Evolutionary conservation across 1,140 invertebrate species (phyloP).

Genomic region (Trachymyrmex cornetzi): DNA sequence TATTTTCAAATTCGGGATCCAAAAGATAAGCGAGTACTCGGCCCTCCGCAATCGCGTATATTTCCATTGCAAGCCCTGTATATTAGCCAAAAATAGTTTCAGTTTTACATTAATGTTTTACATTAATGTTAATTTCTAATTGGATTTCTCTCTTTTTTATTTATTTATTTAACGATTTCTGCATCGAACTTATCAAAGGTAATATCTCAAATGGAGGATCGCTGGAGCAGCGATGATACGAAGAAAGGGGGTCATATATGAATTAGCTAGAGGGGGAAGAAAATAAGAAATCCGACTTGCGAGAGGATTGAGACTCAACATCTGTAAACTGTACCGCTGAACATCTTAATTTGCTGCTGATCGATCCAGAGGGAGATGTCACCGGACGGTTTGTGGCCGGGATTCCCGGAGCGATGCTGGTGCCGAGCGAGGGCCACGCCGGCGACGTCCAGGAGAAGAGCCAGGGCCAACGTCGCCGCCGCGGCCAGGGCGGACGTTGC

Average conservation of each 20-base stretch:
- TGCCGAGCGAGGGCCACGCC: slow-evolving; percentile 77
- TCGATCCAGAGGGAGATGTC: slow-evolving; percentile 96
- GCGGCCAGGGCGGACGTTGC: slow-evolving; percentile 74
- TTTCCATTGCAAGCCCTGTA: slow-evolving; percentile 93
- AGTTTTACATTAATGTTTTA: not conserved
- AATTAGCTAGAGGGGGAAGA: not conserved
- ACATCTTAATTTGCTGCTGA: slow-evolving; percentile 95
- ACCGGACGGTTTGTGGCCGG: slow-evolving; percentile 84
- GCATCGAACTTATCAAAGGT: not conserved
- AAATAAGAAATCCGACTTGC: not conserved
- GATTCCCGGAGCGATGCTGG: slow-evolving; percentile 80
- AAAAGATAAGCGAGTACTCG: slow-evolving; percentile 94
- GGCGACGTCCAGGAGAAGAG: slow-evolving; percentile 71
- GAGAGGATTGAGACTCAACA: not conserved
- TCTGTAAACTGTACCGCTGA: slow-evolving; percentile 89
- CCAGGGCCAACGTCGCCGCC: slow-evolving; percentile 70
- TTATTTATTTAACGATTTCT: not conserved
- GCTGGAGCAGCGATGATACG: not conserved
- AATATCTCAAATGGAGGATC: not conserved
- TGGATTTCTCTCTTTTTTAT: not conserved
- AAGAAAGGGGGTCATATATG: not conserved
- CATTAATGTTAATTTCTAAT: slow-evolving; percentile 4
- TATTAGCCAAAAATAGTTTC: slow-evolving; percentile 28
- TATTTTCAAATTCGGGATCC: slow-evolving; percentile 95
- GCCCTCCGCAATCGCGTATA: slow-evolving; percentile 95